A percentile compares a stretch with the other conserved stretches of the same genome.
These are phyloP conservation scores for Aythya baeri DNA, from an alignment of 2,113 vertebrate genomes.

Conservation along the genomic window DNA sequence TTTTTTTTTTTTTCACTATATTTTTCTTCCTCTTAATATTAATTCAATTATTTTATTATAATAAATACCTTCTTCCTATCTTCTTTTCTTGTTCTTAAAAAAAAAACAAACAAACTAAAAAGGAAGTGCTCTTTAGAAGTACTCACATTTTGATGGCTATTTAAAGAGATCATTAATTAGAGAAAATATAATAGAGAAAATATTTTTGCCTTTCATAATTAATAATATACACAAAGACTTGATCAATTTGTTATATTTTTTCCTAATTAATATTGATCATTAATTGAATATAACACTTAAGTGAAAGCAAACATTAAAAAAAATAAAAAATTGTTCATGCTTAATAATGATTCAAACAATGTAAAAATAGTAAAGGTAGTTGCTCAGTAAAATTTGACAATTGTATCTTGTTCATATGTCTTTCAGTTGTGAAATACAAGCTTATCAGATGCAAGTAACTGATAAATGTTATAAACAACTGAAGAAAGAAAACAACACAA, in stretches of 20 bases:
- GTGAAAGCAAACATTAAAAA: background rate
- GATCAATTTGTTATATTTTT: too few species aligned
- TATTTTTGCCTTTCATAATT: background rate
- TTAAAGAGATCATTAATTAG: background rate
- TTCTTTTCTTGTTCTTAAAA: background rate
- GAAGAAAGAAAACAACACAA: background rate
- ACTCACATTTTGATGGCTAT: background rate
- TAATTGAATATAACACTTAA: background rate
- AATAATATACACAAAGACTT: fast-evolving
- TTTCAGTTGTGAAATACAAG: background rate
- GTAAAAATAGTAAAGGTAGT: background rate
- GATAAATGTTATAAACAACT: background rate
- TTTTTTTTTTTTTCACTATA: background rate
- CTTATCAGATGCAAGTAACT: background rate
- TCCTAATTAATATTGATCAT: too few species aligned
- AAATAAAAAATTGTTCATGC: background rate
- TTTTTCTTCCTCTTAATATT: background rate
- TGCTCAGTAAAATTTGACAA: background rate
- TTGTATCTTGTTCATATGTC: background rate
- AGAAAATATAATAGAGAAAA: background rate
- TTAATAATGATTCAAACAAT: background rate
- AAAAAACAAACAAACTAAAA: background rate
- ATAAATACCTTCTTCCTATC: background rate
- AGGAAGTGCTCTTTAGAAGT: background rate
- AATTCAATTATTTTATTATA: background rate